Percentiles rank a stretch among this genome's conserved stretches.
phyloP scores from a whole-genome alignment of 2,113 vertebrate species.

The Zosterops borbonicus region DNA sequence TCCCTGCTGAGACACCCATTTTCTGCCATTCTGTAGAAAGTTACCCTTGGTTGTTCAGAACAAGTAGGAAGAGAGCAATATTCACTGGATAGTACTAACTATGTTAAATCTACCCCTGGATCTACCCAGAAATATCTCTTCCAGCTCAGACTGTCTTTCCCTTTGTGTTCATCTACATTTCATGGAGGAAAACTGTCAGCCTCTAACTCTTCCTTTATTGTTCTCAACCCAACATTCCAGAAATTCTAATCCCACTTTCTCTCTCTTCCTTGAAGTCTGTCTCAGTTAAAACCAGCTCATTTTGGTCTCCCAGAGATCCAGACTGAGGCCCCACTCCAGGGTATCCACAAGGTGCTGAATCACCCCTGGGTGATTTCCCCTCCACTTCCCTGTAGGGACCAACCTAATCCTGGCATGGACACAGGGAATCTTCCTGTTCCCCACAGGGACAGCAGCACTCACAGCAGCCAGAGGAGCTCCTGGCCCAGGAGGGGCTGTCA shows the following conservation, averaged over 20 bases:
- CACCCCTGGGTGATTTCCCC: neutral
- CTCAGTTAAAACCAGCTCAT: neutral
- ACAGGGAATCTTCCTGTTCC: neutral
- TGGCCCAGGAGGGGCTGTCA: neutral
- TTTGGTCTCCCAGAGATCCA: neutral
- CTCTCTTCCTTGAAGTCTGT: neutral
- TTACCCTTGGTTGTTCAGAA: neutral
- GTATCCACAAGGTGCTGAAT: neutral
- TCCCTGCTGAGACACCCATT: neutral
- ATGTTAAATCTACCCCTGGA: neutral
- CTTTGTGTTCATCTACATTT: neutral
- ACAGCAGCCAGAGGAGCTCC: neutral
- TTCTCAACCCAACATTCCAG: neutral
- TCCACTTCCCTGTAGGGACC: neutral
- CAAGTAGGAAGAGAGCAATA: neutral
- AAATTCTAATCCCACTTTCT: neutral
- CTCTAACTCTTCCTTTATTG: neutral
- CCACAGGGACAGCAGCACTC: neutral
- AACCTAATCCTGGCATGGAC: neutral
- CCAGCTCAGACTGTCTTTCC: neutral
- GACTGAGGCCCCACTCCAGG: neutral
- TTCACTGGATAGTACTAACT: neutral
- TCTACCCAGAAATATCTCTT: neutral
- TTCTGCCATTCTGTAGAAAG: neutral
- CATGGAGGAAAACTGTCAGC: neutral